Evolutionary conservation across 2,888 invertebrate species (phyloP).

Genomic region (Agrotis clavis): DNA sequence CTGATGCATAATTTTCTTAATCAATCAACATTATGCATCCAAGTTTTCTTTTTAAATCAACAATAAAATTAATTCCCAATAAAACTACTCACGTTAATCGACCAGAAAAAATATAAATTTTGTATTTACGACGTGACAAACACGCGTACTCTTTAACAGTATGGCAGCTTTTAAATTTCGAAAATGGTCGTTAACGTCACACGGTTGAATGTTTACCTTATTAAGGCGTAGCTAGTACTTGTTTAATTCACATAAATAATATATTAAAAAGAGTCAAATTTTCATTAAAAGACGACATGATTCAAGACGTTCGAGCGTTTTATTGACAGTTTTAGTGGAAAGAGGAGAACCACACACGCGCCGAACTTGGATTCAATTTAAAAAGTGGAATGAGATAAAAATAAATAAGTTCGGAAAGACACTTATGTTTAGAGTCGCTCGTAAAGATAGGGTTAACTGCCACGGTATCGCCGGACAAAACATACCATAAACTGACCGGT

Average conservation of each 20-base stretch:
- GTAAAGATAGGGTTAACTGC: slow-evolving; percentile 91
- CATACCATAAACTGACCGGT: slow-evolving; percentile 90
- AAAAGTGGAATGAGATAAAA: slow-evolving; percentile 90
- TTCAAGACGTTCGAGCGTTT: slow-evolving; percentile 81
- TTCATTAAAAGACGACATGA: slow-evolving; percentile 86
- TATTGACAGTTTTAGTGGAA: slow-evolving; percentile 89
- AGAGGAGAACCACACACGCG: slow-evolving; percentile 87
- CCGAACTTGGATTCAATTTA: slow-evolving; percentile 89
- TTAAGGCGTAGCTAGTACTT: slow-evolving; percentile 81
- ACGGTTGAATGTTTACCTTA: slow-evolving; percentile 80
- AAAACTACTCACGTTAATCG: slow-evolving; percentile 55
- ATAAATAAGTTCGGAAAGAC: slow-evolving; percentile 90
- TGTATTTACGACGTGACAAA: slow-evolving; percentile 86
- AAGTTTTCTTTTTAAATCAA: slow-evolving; percentile 64
- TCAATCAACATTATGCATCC: slow-evolving; percentile 52
- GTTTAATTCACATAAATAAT: slow-evolving; percentile 86
- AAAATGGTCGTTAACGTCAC: slow-evolving; percentile 81
- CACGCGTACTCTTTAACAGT: slow-evolving; percentile 75
- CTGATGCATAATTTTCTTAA: slow-evolving; percentile 54
- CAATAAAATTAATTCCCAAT: slow-evolving; percentile 65
- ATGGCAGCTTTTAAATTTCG: slow-evolving; percentile 79
- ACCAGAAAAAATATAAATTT: slow-evolving; percentile 75
- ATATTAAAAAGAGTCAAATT: slow-evolving; percentile 86
- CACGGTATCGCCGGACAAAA: slow-evolving; percentile 88
- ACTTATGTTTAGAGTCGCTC: slow-evolving; percentile 90